Base-by-base conservation (phyloP, 2,113 vertebrate genomes). In the Xiphorhynchus elegans region DNA sequence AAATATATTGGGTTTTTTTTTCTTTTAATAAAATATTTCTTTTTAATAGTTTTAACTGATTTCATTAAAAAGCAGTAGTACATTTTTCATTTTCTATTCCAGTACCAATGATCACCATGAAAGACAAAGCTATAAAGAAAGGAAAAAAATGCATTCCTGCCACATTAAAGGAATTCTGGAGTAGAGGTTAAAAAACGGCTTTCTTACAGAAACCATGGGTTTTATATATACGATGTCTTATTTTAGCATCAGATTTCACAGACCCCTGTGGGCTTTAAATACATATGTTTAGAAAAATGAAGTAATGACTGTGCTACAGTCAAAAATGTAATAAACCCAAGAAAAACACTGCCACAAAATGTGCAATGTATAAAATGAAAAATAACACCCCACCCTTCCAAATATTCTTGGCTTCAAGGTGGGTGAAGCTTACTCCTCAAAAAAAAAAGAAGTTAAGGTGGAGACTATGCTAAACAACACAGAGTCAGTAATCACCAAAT, bases 251-350 rank as follows among this genome's bases (percentile, higher is more conserved):
- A 72, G n/a, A 94, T 96, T 96, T 95, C 95, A 96, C 66, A 84
- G 58, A 53, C 76, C 85, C 92, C 72, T 78, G 90, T 78, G 93
- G 85, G 80, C 78, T 96, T 93, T 89, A 96, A 96, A 95, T 92
- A 93, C 77, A 89, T 94, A 88, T 90, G 92, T 90, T 94, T 90
- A 95, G 85, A 96, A 97, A 94, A 96, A 95, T 96, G 90, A 96
- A 96, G 96, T 95, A 95, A 96, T 93, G 68, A 89, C 68, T 95
- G 49, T 46, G 73, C 76, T 95, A 79, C 77, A 90, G 85, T 93
- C 59, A 95, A 80, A 96, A 92, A 89, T 75, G 88, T 92, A 94
- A 73, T 93, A 87, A 96, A 89, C 56, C 95, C 86, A 96, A 97
- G 93, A 94, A 95, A 95, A 97, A 94, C 89, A 96, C 5, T 90